Conservation (phyloP, 1,140 invertebrate genomes). For the Neodiprion fabricii region DNA sequence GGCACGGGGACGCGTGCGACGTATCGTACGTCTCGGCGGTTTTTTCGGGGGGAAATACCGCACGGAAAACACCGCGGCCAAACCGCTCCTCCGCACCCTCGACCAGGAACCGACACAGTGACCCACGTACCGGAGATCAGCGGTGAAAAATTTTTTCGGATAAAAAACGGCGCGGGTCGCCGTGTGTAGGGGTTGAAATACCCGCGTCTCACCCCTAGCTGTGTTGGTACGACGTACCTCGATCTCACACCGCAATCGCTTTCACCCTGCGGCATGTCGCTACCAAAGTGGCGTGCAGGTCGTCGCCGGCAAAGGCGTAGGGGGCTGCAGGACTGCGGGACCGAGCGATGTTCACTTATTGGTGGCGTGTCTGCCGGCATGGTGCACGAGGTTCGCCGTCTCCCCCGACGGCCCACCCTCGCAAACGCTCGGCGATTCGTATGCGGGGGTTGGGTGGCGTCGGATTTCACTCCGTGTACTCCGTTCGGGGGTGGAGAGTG, state of each 20-base stretch:
- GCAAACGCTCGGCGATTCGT: neutral
- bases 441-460: neutral
- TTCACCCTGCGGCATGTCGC: neutral
- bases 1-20: neutral
- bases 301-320: neutral
- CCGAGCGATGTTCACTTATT: conserved; percentile 62
- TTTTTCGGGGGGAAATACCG: neutral
- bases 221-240: no score
- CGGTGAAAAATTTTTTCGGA: neutral
- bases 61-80: neutral
- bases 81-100: no score
- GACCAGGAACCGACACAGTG: no score
- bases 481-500: neutral
- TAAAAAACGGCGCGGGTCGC: neutral
- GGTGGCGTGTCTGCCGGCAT: conserved; percentile 60
- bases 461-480: no score
- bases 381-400: conserved; percentile 35
- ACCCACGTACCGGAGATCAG: neutral
- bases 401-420: neutral
- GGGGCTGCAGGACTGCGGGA: neutral
- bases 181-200: neutral
- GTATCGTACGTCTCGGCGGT: neutral
- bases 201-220: neutral
- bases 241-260: neutral
- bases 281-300: conserved; percentile 3